Evolutionary conservation across 2,797 vertebrate genomes (phyloP), one percentile per base, ranked within the genome.

Genomic region (Myotis daubentonii): DNA sequence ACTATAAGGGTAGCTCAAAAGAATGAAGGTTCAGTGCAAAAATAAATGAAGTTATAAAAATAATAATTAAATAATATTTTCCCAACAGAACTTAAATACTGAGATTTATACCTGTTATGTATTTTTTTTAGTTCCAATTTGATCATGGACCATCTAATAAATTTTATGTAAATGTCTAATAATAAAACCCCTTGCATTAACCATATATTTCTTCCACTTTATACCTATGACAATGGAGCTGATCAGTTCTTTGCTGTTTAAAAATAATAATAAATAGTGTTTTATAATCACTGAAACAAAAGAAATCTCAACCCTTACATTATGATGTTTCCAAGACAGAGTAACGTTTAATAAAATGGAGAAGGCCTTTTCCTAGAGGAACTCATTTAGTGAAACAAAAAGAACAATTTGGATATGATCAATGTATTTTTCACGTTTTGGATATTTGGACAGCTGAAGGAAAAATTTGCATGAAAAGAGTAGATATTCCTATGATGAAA

Each of bases 401-500:
- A 76, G 3, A 3, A 78, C 13, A 38, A 76, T 81, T 91, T 95
- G 13, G 30, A 78, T 51, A 6, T 53, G 12, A 82, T n/a, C 8
- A 76, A 78, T 62, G 41, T 25, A 71, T 81, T 95, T 55, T 68
- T 92, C 20, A 93, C 44, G 71, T 84, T 74, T 30, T 81, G 83
- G 91, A 72, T 95, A 93, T 91, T 92, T 95, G 62, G 94, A 89
- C 65, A 95, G 72, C 90, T 93, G 87, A 85, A 86, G 28, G 19
- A 79, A 89, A 93, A 93, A 83, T 92, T 86, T 92, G 66, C 41
- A 57, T 79, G 62, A 93, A 84, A 86, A 95, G 17, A 71, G 30
- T 87, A 51, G 60, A 36, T 95, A 89, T 76, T 95, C 36, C 81
- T 93, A 66, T 53, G 70, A 86, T 23, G 78, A 92, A 93, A 95